phyloP scores from a whole-genome alignment of 1,140 invertebrate species.

The Trialeurodes vaporariorum region DNA sequence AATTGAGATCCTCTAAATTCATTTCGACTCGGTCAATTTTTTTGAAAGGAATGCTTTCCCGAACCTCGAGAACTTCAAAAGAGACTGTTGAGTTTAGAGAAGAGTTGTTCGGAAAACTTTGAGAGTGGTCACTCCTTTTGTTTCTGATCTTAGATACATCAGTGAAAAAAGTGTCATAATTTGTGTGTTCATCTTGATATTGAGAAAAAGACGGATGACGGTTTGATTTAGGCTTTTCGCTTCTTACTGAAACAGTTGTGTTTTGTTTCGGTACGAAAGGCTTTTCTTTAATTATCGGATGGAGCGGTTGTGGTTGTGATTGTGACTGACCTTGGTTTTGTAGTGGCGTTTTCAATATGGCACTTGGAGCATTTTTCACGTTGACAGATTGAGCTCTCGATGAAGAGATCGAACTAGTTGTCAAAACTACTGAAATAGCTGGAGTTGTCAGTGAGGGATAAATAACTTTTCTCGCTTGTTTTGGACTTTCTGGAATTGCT shows the following conservation, averaged over 20 bases:
- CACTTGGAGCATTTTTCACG: background rate
- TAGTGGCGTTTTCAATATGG: background rate
- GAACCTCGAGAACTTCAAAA: too few species aligned
- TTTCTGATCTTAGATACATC: background rate
- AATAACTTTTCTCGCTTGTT: background rate
- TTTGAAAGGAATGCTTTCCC: too few species aligned
- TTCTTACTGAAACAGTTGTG: background rate
- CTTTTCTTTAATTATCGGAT: background rate
- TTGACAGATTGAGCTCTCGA: background rate
- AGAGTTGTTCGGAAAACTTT: too few species aligned
- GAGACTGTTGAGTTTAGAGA: too few species aligned
- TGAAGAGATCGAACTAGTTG: background rate
- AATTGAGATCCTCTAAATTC: background rate
- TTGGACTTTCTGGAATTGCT: background rate
- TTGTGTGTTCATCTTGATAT: background rate
- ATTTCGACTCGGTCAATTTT: too few species aligned
- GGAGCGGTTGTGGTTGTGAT: background rate
- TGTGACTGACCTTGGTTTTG: background rate
- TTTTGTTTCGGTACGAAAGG: background rate
- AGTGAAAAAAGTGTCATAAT: background rate
- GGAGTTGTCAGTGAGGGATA: background rate
- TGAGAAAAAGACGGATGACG: background rate
- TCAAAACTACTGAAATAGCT: background rate
- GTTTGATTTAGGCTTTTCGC: background rate
- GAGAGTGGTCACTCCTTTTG: background rate